Percentiles rank a stretch among this genome's conserved stretches.
These are phyloP conservation scores for Sycon ciliatum DNA, from an alignment of 37 sponge, comb jelly and placozoan species.

Conservation along the genomic window DNA sequence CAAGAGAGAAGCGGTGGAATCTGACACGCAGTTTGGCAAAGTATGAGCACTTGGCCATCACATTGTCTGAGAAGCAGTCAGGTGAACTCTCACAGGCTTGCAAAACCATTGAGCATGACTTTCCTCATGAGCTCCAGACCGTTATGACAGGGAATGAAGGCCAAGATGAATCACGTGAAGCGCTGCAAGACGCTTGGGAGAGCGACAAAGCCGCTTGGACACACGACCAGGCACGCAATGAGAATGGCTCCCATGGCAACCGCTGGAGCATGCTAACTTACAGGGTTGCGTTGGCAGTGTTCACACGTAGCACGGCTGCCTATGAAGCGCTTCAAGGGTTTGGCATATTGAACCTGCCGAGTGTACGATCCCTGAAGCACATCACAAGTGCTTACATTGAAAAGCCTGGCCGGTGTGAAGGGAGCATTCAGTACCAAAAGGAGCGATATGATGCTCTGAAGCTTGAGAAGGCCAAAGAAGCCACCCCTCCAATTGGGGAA, in stretches of 20 bases:
- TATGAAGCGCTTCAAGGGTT: conserved; percentile 18
- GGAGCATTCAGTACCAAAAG: background rate
- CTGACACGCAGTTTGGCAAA: no score
- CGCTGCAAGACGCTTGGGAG: no score
- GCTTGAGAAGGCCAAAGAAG: background rate
- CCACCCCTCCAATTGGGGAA: background rate
- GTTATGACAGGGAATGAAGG: no score
- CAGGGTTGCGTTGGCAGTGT: conserved; percentile 26
- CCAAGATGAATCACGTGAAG: no score
- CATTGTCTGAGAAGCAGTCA: no score
- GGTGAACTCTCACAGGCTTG: no score
- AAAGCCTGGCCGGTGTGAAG: background rate
- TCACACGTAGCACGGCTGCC: conserved; percentile 13
- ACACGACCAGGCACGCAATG: no score
- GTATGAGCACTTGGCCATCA: no score
- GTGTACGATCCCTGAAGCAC: background rate
- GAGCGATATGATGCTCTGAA: background rate
- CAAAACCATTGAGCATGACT: no score
- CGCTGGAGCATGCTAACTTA: conserved; percentile 34
- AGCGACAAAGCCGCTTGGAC: no score
- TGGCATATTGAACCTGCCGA: conserved; percentile 2
- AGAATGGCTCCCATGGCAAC: conserved; percentile 19
- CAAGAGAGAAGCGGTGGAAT: no score
- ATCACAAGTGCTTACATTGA: background rate
- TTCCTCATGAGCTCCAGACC: no score